Evolutionary conservation across 2,113 vertebrate species (phyloP).

Genomic region (Chaetops frenatus): DNA sequence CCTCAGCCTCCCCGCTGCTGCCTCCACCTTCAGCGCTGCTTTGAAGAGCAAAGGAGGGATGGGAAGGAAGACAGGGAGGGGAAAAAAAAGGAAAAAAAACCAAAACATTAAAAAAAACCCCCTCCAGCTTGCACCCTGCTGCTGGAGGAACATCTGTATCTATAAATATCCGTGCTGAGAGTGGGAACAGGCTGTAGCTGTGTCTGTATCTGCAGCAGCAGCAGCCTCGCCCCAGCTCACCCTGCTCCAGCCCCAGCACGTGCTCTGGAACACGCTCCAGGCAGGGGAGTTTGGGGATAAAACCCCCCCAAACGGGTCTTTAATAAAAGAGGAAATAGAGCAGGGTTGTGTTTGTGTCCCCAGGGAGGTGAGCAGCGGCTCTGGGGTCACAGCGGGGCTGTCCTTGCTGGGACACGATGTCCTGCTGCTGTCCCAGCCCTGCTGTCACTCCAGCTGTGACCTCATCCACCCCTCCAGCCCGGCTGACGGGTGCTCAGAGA

Average conservation of each 20-base stretch:
- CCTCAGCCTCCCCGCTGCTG: neutral
- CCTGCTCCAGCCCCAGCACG: neutral
- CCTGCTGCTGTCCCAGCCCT: neutral
- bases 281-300: neutral
- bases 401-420: neutral
- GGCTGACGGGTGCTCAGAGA: neutral
- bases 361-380: fast-evolving
- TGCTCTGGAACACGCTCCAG: neutral
- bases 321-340: fast-evolving
- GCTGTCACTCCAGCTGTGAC: neutral
- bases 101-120: no score
- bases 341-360: fast-evolving
- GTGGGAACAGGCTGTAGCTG: constrained; percentile 55
- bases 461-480: neutral
- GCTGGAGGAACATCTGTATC: constrained; percentile 50
- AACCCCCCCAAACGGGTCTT: fast-evolving
- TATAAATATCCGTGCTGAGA: constrained; percentile 42
- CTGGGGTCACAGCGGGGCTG: neutral
- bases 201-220: constrained; percentile 17
- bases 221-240: neutral
- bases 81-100: neutral
- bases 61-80: neutral
- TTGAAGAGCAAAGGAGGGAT: neutral
- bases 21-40: neutral
- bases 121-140: constrained; percentile 2